phyloP scores from a whole-genome alignment of 2,888 invertebrate genomes.

The Melanostoma mellinum region DNA sequence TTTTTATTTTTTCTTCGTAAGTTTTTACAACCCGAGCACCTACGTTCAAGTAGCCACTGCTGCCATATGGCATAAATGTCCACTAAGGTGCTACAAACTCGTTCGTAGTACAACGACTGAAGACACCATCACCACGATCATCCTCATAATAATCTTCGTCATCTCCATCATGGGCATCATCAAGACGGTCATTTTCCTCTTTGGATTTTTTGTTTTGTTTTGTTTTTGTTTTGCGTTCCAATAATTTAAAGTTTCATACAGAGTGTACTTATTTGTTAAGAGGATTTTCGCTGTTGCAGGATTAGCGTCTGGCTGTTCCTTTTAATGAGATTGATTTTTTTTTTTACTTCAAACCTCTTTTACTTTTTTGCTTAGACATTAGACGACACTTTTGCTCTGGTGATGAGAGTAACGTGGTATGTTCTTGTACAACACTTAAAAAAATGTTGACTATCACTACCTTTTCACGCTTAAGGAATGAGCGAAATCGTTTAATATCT shows the following conservation, averaged over 20 bases:
- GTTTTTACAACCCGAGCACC: slow-evolving; percentile 29
- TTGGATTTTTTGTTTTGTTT: slow-evolving; percentile 4
- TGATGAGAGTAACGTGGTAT: too few relatives aligned
- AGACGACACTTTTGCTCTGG: slow-evolving; percentile 7
- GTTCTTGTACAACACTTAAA: too few relatives aligned
- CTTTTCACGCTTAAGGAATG: too few relatives aligned
- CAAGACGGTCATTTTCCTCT: slow-evolving; percentile 47
- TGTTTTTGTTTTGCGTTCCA: too few relatives aligned
- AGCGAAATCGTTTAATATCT: too few relatives aligned
- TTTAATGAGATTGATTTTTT: slow-evolving; percentile 26
- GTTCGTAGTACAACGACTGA: slow-evolving; percentile 59
- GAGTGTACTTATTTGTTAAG: too few relatives aligned
- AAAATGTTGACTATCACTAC: too few relatives aligned
- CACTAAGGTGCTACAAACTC: slow-evolving; percentile 69
- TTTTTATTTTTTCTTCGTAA: neutral
- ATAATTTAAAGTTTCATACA: too few relatives aligned
- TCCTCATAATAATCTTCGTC: slow-evolving; percentile 43
- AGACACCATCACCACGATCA: slow-evolving; percentile 51
- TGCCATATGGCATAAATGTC: slow-evolving; percentile 44
- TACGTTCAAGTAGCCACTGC: slow-evolving; percentile 46
- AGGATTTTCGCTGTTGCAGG: too few relatives aligned
- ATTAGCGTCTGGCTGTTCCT: neutral
- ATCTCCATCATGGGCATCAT: slow-evolving; percentile 47
- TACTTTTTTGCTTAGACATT: neutral
- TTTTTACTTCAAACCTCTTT: neutral